Evolutionary conservation across 2,888 invertebrate species (phyloP), one percentile per base, ranked within the genome.

Genomic region (Noctua comes): DNA sequence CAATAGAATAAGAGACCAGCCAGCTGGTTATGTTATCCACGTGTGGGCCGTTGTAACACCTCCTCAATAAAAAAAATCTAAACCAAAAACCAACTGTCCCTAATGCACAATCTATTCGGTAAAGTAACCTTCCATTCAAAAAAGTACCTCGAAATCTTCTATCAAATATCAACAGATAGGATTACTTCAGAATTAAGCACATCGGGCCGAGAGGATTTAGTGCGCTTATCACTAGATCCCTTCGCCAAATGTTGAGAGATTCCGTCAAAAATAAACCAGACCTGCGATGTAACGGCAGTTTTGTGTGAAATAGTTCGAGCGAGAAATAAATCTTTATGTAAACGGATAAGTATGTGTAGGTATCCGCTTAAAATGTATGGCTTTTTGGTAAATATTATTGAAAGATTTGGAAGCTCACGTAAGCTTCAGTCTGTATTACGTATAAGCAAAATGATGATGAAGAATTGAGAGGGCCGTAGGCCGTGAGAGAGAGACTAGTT

Each of bases 241-340:
- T 85, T 74, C 81, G 77, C 77, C 76, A 87, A 88, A 89, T 78
- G 88, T 85, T 77, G 73, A 82, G 76, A 86, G 89, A 82, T 82
- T 83, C 79, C 85, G 85, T 80, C 87, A 88, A 89, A 89, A 88
- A 84, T 89, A 89, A 85, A 88, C 74, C 83, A 78, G 57, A 80
- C 64, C 64, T 72, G 16, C 68, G 64, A 74, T 64, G 75, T 74
- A 76, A 68, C 59, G 70, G 73, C 69, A 85, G 85, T 85, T 88
- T 77, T 66, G 68, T 76, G 64, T 74, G 68, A 79, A 83, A 86
- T 83, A 85, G 82, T 80, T 75, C 21, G 13, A 6, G 59, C 43
- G 54, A 46, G 69, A 78, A 83, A 86, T 80, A 84, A 77, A 86
- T 83, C 71, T 86, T 79, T 85, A 72, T 71, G 76, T 76, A 59